Conservation (phyloP, 2,113 vertebrate species). For the Psilopsiagon aurifrons region DNA sequence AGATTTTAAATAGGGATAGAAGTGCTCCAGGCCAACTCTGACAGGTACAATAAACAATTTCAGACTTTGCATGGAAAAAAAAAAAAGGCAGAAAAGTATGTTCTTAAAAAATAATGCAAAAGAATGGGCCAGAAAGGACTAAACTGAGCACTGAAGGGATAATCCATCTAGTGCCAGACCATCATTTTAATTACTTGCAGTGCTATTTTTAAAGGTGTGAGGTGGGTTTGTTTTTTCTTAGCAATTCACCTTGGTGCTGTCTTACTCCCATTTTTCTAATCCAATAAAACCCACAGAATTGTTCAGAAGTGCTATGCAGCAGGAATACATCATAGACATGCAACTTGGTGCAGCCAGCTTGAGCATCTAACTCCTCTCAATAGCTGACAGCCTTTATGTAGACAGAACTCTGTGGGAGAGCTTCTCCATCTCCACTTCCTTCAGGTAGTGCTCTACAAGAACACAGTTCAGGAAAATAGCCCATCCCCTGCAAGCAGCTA, state of each 20-base stretch:
- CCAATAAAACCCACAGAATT: neutral
- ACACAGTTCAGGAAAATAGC: neutral
- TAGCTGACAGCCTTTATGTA: neutral
- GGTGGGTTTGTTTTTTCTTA: neutral
- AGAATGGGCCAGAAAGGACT: neutral
- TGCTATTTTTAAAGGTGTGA: neutral
- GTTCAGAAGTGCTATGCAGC: neutral
- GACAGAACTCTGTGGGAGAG: neutral
- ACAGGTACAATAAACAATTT: conserved; percentile 1
- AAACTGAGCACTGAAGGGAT: neutral
- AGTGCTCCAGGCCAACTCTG: conserved; percentile 1
- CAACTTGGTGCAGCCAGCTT: neutral
- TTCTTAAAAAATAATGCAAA: neutral
- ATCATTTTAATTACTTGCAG: neutral
- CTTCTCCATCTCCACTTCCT: neutral
- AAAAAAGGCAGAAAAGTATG: neutral
- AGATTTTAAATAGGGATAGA: neutral
- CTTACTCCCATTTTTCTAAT: neutral
- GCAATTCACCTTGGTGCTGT: neutral
- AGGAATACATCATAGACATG: neutral
- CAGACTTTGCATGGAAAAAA: neutral
- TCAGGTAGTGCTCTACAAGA: neutral
- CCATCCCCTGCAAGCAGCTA: neutral
- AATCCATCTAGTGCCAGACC: neutral
- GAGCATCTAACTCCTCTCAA: neutral